Conservation (phyloP, 2,888 invertebrate genomes). For the Iphiclides podalirius region DNA sequence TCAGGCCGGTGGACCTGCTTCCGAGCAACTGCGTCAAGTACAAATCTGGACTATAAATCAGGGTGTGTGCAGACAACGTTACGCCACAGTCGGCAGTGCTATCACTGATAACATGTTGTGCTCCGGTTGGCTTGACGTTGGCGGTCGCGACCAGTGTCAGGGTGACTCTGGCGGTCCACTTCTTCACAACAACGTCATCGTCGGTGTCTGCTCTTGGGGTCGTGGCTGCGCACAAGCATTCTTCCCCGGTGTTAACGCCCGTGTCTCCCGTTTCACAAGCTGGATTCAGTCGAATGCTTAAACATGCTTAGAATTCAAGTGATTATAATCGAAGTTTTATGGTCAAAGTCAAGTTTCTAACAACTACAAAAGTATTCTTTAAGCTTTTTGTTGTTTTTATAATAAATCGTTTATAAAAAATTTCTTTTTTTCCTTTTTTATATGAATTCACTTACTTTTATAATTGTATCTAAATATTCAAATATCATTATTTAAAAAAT, state of each 20-base stretch:
- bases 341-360: too few relatives aligned
- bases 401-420: too few relatives aligned
- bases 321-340: too few relatives aligned
- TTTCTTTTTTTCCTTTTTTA: too few relatives aligned
- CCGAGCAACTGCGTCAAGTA: constrained; percentile 46
- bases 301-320: too few relatives aligned
- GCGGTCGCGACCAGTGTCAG: constrained; percentile 39
- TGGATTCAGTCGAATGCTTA: constrained; percentile 33
- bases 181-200: constrained; percentile 43
- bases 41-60: constrained; percentile 46
- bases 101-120: constrained; percentile 53
- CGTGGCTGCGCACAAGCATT: neutral
- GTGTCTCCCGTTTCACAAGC: constrained; percentile 26
- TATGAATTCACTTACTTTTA: too few relatives aligned
- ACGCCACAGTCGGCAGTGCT: constrained; percentile 28
- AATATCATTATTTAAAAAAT: too few relatives aligned
- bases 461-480: too few relatives aligned
- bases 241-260: constrained; percentile 31
- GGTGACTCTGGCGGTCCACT: constrained; percentile 56
- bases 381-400: too few relatives aligned
- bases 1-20: constrained; percentile 28
- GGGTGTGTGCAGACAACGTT: constrained; percentile 37
- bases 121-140: constrained; percentile 43
- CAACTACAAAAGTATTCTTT: too few relatives aligned
- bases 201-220: constrained; percentile 51